Percentiles rank a stretch among this genome's conserved stretches.
phyloP scores from a whole-genome alignment of 1,140 invertebrate genomes.

The Wiebesia pumilae region DNA sequence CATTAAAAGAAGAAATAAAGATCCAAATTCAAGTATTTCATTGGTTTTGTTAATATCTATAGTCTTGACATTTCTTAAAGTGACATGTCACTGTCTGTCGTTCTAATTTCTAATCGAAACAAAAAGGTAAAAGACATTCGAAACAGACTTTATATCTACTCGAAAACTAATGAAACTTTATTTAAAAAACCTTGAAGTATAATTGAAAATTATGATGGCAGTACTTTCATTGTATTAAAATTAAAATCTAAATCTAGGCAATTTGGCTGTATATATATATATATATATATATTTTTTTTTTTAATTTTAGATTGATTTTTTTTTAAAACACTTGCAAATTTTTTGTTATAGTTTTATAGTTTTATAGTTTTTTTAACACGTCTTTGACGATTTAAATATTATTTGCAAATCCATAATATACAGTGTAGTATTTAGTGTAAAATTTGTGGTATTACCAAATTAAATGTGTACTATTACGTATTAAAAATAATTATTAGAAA shows the following conservation, averaged over 20 bases:
- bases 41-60: background rate
- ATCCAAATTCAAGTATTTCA: background rate
- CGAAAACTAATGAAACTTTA: background rate
- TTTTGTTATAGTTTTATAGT: too few species aligned
- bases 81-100: background rate
- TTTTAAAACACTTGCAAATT: too few species aligned
- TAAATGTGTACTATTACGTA: too few species aligned
- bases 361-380: too few species aligned
- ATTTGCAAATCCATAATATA: too few species aligned
- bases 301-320: background rate
- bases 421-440: too few species aligned
- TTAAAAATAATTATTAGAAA: too few species aligned
- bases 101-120: conserved; percentile 13
- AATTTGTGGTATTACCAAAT: too few species aligned
- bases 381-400: too few species aligned
- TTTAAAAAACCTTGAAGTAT: background rate
- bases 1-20: background rate
- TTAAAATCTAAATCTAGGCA: background rate
- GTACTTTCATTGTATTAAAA: background rate
- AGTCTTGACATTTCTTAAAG: background rate
- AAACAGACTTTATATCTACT: background rate
- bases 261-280: background rate
- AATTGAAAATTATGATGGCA: background rate
- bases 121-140: background rate
- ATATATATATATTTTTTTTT: background rate